Base-by-base conservation (phyloP, 2,113 vertebrate genomes). In the Bubo blakistoni region DNA sequence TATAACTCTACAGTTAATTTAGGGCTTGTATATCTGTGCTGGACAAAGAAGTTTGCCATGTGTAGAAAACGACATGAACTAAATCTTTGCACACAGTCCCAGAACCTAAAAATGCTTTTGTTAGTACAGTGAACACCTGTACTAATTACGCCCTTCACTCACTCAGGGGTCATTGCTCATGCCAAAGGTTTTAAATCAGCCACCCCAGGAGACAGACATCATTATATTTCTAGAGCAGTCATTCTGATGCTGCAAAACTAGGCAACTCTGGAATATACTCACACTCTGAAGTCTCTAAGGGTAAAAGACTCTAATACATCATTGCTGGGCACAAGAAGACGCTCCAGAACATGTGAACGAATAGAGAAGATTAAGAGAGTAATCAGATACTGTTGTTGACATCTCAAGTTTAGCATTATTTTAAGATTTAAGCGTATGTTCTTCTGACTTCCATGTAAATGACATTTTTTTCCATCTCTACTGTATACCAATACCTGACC, bases 141-240 rank as follows among this genome's bases (percentile, higher is more conserved):
- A 95, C 94, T 93, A 95, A 97, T 94, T 96, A 92, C 18, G 22
- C 86, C 91, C 90, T 92, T 89, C 34, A 86, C 85, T 97, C 95
- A 81, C 87, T 90, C 3, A 26, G 88, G 86, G 96, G 94, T 96
- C 93, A 95, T 55, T 70, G 76, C 88, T 92, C 72, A 76, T 93
- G 95, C 95, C 94, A 96, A 95, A 97, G 83, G 96, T 96, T 97
- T 97, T 94, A 95, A 97, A 97, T 96, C 93, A 96, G 92, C 70
- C 92, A 80, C 87, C 66, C 81, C 94, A 94, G 94, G 81, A 81
- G 94, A 96, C 79, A 91, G 91, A 82, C 86, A 87, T 82, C 59
- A 77, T 88, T 94, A 54, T 92, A 61, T 77, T 94, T 72, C 84
- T 65, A 69, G 18, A 79, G 81, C 72, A 94, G 69, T n/a, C 69